A percentile compares a stretch with the other conserved stretches of the same genome.
These are phyloP conservation scores for Mugil cephalus DNA, from an alignment of 2,113 vertebrate genomes.

Conservation along the genomic window DNA sequence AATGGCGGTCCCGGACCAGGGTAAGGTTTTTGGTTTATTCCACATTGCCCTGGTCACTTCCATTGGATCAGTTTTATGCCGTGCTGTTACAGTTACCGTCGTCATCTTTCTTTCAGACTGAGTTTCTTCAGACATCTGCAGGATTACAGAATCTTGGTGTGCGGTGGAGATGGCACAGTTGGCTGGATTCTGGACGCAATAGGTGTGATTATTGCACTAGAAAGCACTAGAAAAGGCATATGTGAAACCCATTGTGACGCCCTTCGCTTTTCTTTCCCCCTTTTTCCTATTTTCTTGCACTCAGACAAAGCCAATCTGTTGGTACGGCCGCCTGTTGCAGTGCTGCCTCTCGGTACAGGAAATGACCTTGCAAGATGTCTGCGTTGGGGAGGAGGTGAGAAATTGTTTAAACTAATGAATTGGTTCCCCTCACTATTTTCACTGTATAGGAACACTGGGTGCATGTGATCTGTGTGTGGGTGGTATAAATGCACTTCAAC, in stretches of 20 bases:
- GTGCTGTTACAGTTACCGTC: not conserved
- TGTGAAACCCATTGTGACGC: not conserved
- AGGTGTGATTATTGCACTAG: conserved; percentile 79
- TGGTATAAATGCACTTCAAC: not conserved
- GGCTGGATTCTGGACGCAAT: conserved; percentile 95
- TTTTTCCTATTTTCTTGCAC: conserved; percentile 26
- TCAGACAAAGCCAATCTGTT: conserved; percentile 89
- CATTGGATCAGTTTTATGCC: not conserved
- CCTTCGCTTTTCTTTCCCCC: not conserved
- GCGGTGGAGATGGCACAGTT: conserved; percentile 94
- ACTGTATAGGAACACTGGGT: too few relatives aligned
- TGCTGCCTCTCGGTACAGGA: conserved; percentile 93
- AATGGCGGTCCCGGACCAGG: conserved; percentile 89
- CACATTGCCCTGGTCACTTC: not conserved
- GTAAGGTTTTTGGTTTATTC: conserved; percentile 69
- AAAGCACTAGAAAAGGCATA: not conserved
- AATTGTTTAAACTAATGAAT: not conserved
- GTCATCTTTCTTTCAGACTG: conserved; percentile 79
- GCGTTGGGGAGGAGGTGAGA: conserved; percentile 94
- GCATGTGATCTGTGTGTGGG: too few relatives aligned
- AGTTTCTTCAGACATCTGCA: conserved; percentile 90
- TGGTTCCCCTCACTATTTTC: not conserved
- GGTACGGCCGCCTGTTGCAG: conserved; percentile 89
- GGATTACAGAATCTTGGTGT: conserved; percentile 90
- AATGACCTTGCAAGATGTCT: conserved; percentile 94